phyloP scores from a whole-genome alignment of 2,888 invertebrate genomes.

The Chorisops tibialis region DNA sequence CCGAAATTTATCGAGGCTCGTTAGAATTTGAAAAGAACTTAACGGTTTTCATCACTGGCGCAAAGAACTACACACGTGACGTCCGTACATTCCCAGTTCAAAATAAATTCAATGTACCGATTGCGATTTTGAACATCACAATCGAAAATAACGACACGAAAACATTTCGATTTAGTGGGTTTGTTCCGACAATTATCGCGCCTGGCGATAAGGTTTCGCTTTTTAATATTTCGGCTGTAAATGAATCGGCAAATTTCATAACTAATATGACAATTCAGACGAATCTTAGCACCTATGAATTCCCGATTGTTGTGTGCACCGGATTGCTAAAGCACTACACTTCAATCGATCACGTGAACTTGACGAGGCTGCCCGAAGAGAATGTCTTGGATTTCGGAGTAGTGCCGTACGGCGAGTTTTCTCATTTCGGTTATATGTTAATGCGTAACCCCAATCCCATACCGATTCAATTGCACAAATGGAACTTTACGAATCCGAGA shows the following conservation, averaged over 20 bases:
- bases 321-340: slow-evolving; percentile 50
- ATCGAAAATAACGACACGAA: slow-evolving; percentile 60
- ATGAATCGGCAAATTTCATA: slow-evolving; percentile 41
- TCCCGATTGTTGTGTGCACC: slow-evolving; percentile 54
- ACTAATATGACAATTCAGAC: slow-evolving; percentile 51
- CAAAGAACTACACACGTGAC: slow-evolving; percentile 41
- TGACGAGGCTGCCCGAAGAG: slow-evolving; percentile 39
- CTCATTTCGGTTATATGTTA: slow-evolving; percentile 45
- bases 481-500: slow-evolving; percentile 46
- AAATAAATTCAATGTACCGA: slow-evolving; percentile 70
- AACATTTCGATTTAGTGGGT: slow-evolving; percentile 59
- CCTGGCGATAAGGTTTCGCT: slow-evolving; percentile 43
- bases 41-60: slow-evolving; percentile 43
- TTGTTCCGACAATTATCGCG: slow-evolving; percentile 37
- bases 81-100: slow-evolving; percentile 61
- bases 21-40: slow-evolving; percentile 43
- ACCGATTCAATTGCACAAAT: slow-evolving; percentile 44
- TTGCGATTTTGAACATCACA: slow-evolving; percentile 70
- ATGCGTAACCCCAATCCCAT: slow-evolving; percentile 48
- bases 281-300: slow-evolving; percentile 53
- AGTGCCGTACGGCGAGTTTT: slow-evolving; percentile 46
- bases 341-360: slow-evolving; percentile 37
- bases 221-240: slow-evolving; percentile 42
- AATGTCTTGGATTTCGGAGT: slow-evolving; percentile 48
- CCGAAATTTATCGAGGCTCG: slow-evolving; percentile 47